Percentiles rank a stretch among this genome's conserved stretches.
phyloP scores from a whole-genome alignment of 2,113 vertebrate genomes.

The Chinchilla lanigera region DNA sequence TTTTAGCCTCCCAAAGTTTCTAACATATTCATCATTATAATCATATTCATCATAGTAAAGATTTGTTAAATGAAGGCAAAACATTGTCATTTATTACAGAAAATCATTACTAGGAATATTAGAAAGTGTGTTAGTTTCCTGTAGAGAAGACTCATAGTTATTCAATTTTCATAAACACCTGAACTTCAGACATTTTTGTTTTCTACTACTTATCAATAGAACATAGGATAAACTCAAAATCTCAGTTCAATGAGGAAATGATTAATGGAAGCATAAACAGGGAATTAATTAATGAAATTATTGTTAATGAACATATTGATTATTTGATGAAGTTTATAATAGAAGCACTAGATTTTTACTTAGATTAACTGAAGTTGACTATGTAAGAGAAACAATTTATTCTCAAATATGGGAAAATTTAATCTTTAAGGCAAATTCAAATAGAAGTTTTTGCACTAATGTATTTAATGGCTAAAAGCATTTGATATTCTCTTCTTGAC shows the following conservation, averaged over 20 bases:
- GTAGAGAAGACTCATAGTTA: background rate
- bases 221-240: background rate
- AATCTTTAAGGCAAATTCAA: background rate
- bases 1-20: background rate
- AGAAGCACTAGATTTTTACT: background rate
- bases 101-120: background rate
- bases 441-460: constrained; percentile 18
- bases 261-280: background rate
- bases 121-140: background rate
- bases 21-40: background rate
- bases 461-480: background rate
- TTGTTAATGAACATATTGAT: background rate
- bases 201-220: background rate
- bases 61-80: background rate
- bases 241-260: background rate
- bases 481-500: background rate
- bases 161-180: background rate
- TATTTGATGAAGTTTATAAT: background rate
- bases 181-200: background rate
- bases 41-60: background rate
- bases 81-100: background rate
- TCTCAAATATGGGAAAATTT: background rate
- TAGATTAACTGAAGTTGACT: background rate
- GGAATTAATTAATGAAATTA: background rate
- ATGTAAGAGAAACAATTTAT: background rate